Conservation (phyloP, 2,888 invertebrate species). For the Sericinus montela region DNA sequence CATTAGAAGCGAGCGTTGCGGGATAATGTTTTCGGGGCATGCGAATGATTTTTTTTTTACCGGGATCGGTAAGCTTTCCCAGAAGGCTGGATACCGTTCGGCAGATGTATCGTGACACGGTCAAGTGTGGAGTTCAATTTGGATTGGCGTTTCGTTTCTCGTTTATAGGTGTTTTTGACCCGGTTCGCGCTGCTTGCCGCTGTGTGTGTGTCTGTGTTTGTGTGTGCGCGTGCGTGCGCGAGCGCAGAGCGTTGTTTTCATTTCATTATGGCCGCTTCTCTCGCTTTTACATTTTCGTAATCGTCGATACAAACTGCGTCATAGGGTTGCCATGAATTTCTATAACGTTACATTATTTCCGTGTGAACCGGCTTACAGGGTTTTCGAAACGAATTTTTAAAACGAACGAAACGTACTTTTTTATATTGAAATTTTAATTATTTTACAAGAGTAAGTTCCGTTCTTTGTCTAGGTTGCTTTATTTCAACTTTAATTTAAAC, state of each 20-base stretch:
- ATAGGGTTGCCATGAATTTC: slow-evolving; percentile 54
- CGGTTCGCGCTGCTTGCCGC: slow-evolving; percentile 51
- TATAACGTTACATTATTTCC: not conserved
- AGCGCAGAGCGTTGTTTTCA: slow-evolving; percentile 65
- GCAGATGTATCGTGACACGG: slow-evolving; percentile 74
- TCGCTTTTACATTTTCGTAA: slow-evolving; percentile 75
- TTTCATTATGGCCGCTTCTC: slow-evolving; percentile 72
- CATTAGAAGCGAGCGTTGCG: slow-evolving; percentile 56
- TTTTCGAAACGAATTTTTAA: too few species aligned
- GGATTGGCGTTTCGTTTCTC: slow-evolving; percentile 66
- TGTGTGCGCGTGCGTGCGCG: slow-evolving; percentile 56
- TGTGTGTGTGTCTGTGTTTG: too few species aligned
- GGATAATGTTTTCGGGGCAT: slow-evolving; percentile 71
- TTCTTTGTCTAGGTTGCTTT: too few species aligned
- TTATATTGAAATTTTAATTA: too few species aligned
- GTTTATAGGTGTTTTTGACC: slow-evolving; percentile 77
- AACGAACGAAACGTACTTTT: too few species aligned
- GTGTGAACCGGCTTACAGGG: too few species aligned
- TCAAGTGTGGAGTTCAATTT: slow-evolving; percentile 71
- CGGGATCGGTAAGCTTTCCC: slow-evolving; percentile 73
- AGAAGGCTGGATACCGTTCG: slow-evolving; percentile 73
- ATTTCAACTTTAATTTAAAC: too few species aligned
- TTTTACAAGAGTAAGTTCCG: too few species aligned
- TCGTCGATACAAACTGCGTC: slow-evolving; percentile 59
- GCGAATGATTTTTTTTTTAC: slow-evolving; percentile 60